Percentiles rank a stretch among this genome's conserved stretches.
These are phyloP conservation scores for Aphis gossypii DNA, from an alignment of 1,140 invertebrate species.

Conservation along the genomic window DNA sequence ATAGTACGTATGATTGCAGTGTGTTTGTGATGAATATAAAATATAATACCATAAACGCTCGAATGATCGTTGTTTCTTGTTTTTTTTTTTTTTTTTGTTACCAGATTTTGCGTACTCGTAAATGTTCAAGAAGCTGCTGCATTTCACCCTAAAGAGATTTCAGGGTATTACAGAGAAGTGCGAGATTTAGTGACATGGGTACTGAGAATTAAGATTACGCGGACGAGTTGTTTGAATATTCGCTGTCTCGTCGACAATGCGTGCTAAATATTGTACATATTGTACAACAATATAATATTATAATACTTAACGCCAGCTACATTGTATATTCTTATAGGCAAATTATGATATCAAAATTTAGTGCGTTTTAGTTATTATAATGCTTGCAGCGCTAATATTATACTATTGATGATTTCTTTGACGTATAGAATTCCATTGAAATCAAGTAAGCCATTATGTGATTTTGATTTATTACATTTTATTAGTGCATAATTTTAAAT, in stretches of 20 bases:
- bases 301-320: too few species aligned
- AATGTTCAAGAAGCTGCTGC: too few species aligned
- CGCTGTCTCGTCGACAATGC: neutral
- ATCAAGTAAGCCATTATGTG: neutral
- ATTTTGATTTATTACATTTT: neutral
- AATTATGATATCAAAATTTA: neutral
- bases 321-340: too few species aligned
- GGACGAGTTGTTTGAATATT: neutral
- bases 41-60: too few species aligned
- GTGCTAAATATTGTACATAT: neutral
- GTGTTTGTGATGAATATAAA: too few species aligned
- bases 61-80: too few species aligned
- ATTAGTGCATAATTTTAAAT: too few species aligned
- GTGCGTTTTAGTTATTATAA: neutral
- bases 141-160: neutral
- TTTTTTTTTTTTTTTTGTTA: too few species aligned
- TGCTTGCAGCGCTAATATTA: neutral
- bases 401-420: neutral
- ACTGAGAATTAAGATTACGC: neutral
- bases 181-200: neutral
- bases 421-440: neutral
- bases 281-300: neutral
- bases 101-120: too few species aligned
- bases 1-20: too few species aligned
- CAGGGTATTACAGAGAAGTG: neutral